A percentile compares a stretch with the other conserved stretches of the same genome.
phyloP scores from a whole-genome alignment of 1,140 invertebrate species.

The Drosophila lacteicornis region DNA sequence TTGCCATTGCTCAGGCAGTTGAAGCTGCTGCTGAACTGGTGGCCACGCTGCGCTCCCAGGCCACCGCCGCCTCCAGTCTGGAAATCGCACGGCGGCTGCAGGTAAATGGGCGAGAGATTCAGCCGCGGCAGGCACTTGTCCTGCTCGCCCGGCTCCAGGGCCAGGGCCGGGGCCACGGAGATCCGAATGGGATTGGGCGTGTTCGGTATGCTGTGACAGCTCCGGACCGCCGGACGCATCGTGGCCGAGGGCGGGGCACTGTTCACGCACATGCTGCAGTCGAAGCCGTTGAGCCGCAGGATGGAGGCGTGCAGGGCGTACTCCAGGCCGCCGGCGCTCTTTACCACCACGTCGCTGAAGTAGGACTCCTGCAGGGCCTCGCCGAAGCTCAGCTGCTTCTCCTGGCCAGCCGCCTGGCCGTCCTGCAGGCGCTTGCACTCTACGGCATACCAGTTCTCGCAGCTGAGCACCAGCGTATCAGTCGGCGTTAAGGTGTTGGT shows the following conservation, averaged over 20 bases:
- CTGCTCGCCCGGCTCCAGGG: constrained; percentile 17
- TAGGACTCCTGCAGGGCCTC: constrained; percentile 88
- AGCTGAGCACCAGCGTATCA: constrained; percentile 87
- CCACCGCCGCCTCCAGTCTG: background rate
- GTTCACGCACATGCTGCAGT: constrained; percentile 85
- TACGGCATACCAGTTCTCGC: constrained; percentile 88
- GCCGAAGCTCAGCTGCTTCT: constrained; percentile 86
- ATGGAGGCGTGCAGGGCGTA: constrained; percentile 88
- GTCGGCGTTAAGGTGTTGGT: constrained; percentile 86
- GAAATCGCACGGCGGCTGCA: constrained; percentile 66
- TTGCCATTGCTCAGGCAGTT: constrained; percentile 71
- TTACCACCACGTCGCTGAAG: constrained; percentile 88
- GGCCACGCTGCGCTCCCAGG: constrained; percentile 45
- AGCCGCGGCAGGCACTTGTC: constrained; percentile 63
- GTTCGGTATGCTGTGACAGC: constrained; percentile 31
- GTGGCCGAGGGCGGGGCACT: constrained; percentile 14
- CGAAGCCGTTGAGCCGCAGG: constrained; percentile 86
- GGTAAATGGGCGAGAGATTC: constrained; percentile 76
- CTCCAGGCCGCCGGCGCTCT: constrained; percentile 71
- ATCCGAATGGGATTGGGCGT: constrained; percentile 62
- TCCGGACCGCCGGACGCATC: background rate
- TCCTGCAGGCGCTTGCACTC: constrained; percentile 87
- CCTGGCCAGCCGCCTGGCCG: constrained; percentile 81
- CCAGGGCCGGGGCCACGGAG: constrained; percentile 48
- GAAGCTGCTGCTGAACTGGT: constrained; percentile 74